phyloP scores from a whole-genome alignment of 2,113 vertebrate species.

The Dipodomys stephensi region DNA sequence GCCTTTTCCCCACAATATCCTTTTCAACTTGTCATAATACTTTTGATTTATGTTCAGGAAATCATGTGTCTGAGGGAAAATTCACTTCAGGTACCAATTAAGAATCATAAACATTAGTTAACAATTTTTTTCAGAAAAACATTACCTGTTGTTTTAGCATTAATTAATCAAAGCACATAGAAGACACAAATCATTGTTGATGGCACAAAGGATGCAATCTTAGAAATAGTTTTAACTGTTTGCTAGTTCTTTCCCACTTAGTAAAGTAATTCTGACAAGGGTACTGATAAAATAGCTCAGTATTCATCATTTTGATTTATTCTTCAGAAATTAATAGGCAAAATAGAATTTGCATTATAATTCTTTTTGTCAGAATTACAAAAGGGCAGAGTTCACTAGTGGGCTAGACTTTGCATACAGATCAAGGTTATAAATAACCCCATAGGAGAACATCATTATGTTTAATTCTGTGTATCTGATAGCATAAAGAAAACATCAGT shows the following conservation, averaged over 20 bases:
- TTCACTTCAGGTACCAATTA: background rate
- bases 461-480: background rate
- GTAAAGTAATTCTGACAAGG: slow-evolving; percentile 10
- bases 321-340: slow-evolving; percentile 49
- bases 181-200: background rate
- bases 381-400: slow-evolving; percentile 44
- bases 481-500: background rate
- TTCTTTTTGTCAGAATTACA: slow-evolving; percentile 6
- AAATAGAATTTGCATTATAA: slow-evolving; percentile 37
- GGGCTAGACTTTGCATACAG: background rate
- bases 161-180: background rate
- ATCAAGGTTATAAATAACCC: slow-evolving; percentile 27
- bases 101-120: background rate
- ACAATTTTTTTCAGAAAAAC: background rate
- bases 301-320: slow-evolving; percentile 52
- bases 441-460: background rate
- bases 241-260: background rate
- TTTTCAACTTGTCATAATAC: background rate
- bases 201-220: background rate
- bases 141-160: background rate
- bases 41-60: slow-evolving; percentile 31
- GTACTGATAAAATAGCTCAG: background rate
- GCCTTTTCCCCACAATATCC: background rate
- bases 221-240: background rate
- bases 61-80: background rate